These are phyloP conservation scores for Drosophila arawakana DNA, from an alignment of 1,140 invertebrate genomes.

Conservation along the genomic window DNA sequence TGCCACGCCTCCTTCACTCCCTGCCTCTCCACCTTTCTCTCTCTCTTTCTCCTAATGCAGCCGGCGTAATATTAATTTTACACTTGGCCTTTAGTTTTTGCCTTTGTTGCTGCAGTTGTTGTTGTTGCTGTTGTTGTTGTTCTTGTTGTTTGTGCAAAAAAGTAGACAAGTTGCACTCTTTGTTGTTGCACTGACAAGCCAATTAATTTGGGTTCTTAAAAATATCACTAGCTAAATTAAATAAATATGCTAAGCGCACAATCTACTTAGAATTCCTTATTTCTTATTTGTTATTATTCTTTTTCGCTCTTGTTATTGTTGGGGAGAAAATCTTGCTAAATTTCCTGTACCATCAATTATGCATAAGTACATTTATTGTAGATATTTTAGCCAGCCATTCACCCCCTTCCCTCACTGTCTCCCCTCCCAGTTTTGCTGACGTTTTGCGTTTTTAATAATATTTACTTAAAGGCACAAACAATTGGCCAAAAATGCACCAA, in stretches of 20 bases:
- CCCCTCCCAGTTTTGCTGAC: conserved; percentile 11
- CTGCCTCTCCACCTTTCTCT: not conserved
- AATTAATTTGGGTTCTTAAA: conserved; percentile 78
- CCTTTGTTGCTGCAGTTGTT: conserved; percentile 42
- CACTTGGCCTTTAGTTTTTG: conserved; percentile 79
- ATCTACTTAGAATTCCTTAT: conserved; percentile 35
- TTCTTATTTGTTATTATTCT: conserved; percentile 1
- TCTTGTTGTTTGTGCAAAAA: conserved; percentile 54
- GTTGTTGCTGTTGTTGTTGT: conserved; percentile 35
- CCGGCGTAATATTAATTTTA: conserved; percentile 80
- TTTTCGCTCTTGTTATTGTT: conserved; percentile 22
- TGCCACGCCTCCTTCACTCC: not conserved
- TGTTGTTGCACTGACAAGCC: conserved; percentile 58
- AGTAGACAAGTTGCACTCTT: conserved; percentile 62
- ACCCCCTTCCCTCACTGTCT: not conserved
- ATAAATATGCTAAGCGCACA: conserved; percentile 72
- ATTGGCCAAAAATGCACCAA: conserved; percentile 70
- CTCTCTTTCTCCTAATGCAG: conserved; percentile 17
- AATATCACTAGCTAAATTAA: conserved; percentile 76
- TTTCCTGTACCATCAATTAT: conserved; percentile 80
- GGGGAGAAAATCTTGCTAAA: conserved; percentile 35
- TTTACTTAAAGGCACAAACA: conserved; percentile 79
- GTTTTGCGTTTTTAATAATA: conserved; percentile 80
- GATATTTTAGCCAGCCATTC: conserved; percentile 36
- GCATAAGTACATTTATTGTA: conserved; percentile 56